A percentile compares a stretch with the other conserved stretches of the same genome.
Conservation (phyloP, 2,888 invertebrate genomes). For the Drepana falcataria region DNA sequence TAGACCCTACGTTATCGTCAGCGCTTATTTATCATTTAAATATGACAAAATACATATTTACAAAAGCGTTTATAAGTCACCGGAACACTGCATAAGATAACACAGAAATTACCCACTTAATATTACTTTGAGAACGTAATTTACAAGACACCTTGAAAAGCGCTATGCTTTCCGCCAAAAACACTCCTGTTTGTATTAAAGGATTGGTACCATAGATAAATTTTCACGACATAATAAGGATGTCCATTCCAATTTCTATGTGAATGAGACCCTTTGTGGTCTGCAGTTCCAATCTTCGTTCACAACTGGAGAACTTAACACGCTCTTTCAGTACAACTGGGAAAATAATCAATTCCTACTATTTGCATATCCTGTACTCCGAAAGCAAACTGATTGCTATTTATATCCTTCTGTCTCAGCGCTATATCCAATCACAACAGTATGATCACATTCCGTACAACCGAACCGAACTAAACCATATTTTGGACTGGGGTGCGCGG, state of each 20-base stretch:
- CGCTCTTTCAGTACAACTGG: not conserved
- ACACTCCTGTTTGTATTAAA: not conserved
- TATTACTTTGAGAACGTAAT: too few relatives aligned
- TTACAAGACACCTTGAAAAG: too few relatives aligned
- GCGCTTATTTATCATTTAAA: too few relatives aligned
- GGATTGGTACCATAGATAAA: not conserved
- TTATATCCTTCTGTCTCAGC: not conserved
- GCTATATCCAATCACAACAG: not conserved
- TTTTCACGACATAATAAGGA: not conserved
- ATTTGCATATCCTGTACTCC: not conserved
- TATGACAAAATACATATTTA: too few relatives aligned
- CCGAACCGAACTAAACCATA: too few relatives aligned
- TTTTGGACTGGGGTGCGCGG: too few relatives aligned
- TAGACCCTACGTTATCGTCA: too few relatives aligned
- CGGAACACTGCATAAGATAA: too few relatives aligned
- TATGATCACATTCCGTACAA: not conserved
- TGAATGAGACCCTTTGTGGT: not conserved
- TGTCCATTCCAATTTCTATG: not conserved
- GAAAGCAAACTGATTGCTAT: not conserved
- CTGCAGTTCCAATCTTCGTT: not conserved
- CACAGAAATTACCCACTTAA: too few relatives aligned
- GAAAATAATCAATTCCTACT: not conserved
- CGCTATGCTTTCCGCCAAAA: too few relatives aligned
- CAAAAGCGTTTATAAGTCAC: too few relatives aligned
- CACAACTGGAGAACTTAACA: not conserved